Conservation (phyloP, 2,797 vertebrate genomes). For the Aplochiton taeniatus region DNA sequence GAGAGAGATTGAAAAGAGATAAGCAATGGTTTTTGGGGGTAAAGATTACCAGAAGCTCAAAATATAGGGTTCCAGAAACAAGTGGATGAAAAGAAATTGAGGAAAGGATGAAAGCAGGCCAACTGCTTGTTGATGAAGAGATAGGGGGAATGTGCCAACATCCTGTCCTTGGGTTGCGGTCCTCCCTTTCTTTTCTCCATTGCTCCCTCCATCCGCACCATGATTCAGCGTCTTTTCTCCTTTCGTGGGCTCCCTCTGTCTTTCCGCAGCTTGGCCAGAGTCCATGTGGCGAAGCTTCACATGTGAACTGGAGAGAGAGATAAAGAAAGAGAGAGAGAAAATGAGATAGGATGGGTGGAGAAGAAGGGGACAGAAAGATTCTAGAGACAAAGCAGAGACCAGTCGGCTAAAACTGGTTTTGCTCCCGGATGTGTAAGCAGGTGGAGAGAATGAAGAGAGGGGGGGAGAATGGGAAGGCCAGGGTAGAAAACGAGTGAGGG, state of each 20-base stretch:
- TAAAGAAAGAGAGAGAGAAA: not conserved
- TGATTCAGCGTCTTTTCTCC: not conserved
- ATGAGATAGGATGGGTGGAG: not conserved
- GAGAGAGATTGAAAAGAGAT: not conserved
- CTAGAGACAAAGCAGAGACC: not conserved
- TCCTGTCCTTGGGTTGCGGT: not conserved
- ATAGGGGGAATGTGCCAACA: conserved; percentile 24
- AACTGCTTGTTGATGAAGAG: conserved; percentile 2
- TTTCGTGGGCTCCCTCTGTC: not conserved
- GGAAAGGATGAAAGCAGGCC: conserved; percentile 9
- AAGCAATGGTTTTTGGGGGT: not conserved
- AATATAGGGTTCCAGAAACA: not conserved
- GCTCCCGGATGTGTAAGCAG: not conserved
- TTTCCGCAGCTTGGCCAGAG: not conserved
- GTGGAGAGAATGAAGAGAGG: conserved; percentile 5
- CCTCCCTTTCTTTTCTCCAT: not conserved
- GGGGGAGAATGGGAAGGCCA: not conserved
- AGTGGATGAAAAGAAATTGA: not conserved
- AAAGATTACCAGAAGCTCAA: too few relatives aligned
- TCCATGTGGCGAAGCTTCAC: not conserved
- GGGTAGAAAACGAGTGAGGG: not conserved
- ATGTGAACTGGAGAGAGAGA: not conserved
- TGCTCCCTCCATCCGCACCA: not conserved
- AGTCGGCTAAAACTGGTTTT: too few relatives aligned
- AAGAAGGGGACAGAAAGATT: not conserved